These are phyloP conservation scores for Odontesthes bonariensis DNA, from an alignment of 2,113 vertebrate genomes.

Conservation along the genomic window DNA sequence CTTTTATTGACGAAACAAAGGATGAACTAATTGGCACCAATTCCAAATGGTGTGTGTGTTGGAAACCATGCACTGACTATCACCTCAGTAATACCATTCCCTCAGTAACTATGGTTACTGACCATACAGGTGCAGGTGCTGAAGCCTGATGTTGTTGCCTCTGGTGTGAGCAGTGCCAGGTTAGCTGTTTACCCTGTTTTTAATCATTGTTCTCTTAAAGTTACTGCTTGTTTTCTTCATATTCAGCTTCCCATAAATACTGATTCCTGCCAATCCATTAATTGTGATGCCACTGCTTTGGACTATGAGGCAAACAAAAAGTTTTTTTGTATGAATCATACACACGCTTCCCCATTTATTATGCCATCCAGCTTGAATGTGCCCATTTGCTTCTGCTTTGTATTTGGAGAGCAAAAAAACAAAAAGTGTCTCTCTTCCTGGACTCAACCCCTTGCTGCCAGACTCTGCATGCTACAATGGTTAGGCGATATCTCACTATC, in stretches of 20 bases:
- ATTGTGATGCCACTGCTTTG: slow-evolving; percentile 4
- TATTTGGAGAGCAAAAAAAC: background rate
- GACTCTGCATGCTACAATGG: background rate
- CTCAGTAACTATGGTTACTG: too few relatives aligned
- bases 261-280: slow-evolving; percentile 24
- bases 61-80: too few relatives aligned
- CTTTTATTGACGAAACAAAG: too few relatives aligned
- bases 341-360: slow-evolving; percentile 29
- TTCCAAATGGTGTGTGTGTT: too few relatives aligned
- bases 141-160: background rate
- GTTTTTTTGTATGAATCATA: background rate
- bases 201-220: background rate
- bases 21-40: too few relatives aligned
- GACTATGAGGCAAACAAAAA: slow-evolving; percentile 1
- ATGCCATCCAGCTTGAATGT: slow-evolving; percentile 40
- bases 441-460: slow-evolving; percentile 63
- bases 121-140: background rate
- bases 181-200: background rate
- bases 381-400: slow-evolving; percentile 54
- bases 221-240: slow-evolving; percentile 13
- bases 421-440: slow-evolving; percentile 45
- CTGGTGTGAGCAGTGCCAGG: background rate
- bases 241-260: background rate
- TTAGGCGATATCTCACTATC: slow-evolving; percentile 13
- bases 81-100: too few relatives aligned